Base-by-base conservation (phyloP, 1,140 invertebrate genomes). In the Notospermus geniculatus region DNA sequence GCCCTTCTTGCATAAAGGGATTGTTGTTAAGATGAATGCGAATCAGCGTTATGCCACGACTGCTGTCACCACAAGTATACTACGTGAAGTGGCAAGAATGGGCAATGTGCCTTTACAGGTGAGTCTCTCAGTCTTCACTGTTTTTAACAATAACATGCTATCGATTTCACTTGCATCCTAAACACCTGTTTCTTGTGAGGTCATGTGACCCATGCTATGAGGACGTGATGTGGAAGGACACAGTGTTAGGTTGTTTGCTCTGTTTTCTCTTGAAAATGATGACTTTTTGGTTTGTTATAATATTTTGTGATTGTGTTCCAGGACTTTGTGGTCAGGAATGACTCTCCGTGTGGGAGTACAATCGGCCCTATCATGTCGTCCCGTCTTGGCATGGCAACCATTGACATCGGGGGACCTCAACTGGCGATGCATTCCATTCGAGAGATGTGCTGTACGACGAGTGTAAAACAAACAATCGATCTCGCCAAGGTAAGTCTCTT, bases 371-470 rank as follows among this genome's bases (percentile, higher is more conserved):
- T 85, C 59, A 73, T 85, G 68, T 77, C 83, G 1, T 69, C 82
- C 22, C 78, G 78, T 57, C 68, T 84, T 11, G 83, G 83, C 1
- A 73, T 84, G 55, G 73, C 74, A 17, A 83, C 83, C 2, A 70
- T 85, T 43, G 83, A 84, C 66, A 71, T 84, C 19, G 84, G 84
- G 5, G 76, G 73, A 2, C 74, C 83, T 2, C 82, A 83, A 65
- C 69, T 84, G 15, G 75, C 75, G n/a, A 84, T 84, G 83, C 83
- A 84, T 69, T 83, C 82, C n/a, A 83, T 83, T 59, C 65, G 83
- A 45, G 83, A 84, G 68, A 82, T 80, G 74, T 76, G 76, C 19
- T 76, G 74, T 60, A 82, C 78, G 1, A 66, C 71, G 0, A 75
- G 74, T 63, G 64, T 81, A 1, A 54, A 70, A 15, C 75, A 80